phyloP scores from a whole-genome alignment of 2,797 vertebrate genomes.

The Miichthys miiuy region DNA sequence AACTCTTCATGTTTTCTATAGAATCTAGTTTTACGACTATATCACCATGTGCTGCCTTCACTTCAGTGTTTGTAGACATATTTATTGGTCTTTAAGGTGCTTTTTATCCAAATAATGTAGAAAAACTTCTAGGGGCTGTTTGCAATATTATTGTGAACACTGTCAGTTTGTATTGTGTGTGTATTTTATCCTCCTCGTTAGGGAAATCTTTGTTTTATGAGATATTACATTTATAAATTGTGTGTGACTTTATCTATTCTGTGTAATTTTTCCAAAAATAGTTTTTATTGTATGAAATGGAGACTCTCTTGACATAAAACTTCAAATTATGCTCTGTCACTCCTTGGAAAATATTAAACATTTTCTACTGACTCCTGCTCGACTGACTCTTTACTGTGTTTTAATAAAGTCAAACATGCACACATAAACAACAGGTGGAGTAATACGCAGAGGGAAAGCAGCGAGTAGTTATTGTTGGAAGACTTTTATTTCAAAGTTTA shows the following conservation, averaged over 20 bases:
- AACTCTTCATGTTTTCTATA: constrained; percentile 14
- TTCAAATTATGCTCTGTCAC: constrained; percentile 43
- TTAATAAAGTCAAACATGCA: background rate
- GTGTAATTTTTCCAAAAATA: constrained; percentile 20
- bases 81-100: constrained; percentile 48
- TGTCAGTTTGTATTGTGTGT: constrained; percentile 41
- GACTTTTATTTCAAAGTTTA: constrained; percentile 82
- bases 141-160: constrained; percentile 62
- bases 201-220: constrained; percentile 14
- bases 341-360: constrained; percentile 57
- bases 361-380: constrained; percentile 52
- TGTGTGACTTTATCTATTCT: constrained; percentile 39
- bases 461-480: constrained; percentile 64
- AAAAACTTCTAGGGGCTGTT: constrained; percentile 46
- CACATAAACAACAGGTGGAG: constrained; percentile 7
- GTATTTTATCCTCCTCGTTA: constrained; percentile 20
- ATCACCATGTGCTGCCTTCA: constrained; percentile 35
- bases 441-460: constrained; percentile 18
- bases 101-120: constrained; percentile 35
- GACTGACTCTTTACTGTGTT: background rate
- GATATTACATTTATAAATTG: constrained; percentile 20
- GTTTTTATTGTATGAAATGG: constrained; percentile 17
- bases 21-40: background rate
- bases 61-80: constrained; percentile 55
- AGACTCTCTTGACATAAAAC: constrained; percentile 18